Evolutionary conservation across 2,888 invertebrate species (phyloP), one percentile per base, ranked within the genome.

Genomic region (Cylindroiulus punctatus): DNA sequence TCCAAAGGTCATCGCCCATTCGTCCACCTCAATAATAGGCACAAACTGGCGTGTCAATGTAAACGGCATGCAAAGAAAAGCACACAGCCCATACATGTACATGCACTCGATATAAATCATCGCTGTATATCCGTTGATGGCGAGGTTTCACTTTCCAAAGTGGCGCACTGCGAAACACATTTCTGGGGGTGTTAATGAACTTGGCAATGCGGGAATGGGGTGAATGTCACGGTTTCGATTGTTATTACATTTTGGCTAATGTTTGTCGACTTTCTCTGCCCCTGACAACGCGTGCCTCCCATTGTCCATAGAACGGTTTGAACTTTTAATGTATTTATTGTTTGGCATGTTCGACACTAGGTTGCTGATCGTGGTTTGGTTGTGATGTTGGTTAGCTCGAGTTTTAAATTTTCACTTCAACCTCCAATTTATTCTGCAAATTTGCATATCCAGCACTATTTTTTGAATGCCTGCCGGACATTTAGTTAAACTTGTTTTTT

Each of bases 141-240:
- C 7, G 65, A 8, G 22, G n/a, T 22, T 65, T 65, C 65, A 65
- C 65, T 65, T 65, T 65, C 65, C 65, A 26, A 65, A 22, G 65
- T 65, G 65, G 26, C 65, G 1, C 3, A 65, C 26, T 4, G 57
- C 57, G 3, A 57, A 57, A 57, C n/a, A n/a, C n/a, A 57, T 57
- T 57, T 19, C 8, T 65, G 26, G 65, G 65, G 65, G 65, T 65
- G 65, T 65, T 65, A 65, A 65, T 65, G 65, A 65, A 65, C 65
- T 65, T 65, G 65, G 65, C 26, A 65, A 65, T 65, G 26, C 10
- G 22, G 65, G 65, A 65, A 65, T 65, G 65, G 65, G 65, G 65
- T 65, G 65, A 65, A 65, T 65, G 65, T 65, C 65, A 65, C 65
- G 65, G 26, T 65, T 65, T 65, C 65, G 1, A 65, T 65, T 65